Conservation (phyloP, 2,888 invertebrate species). For the Pedicia rivosa region DNA sequence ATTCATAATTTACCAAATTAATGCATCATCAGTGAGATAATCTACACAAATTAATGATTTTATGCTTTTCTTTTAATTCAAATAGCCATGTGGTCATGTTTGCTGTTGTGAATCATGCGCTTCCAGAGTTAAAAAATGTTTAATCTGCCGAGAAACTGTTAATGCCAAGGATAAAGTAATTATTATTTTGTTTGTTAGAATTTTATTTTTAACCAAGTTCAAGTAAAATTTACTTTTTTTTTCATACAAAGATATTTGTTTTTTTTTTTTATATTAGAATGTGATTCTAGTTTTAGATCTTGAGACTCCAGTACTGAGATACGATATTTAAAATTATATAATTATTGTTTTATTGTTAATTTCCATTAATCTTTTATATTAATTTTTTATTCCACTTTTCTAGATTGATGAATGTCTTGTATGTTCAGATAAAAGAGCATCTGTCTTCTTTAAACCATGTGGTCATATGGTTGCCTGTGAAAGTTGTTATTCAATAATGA, state of each 20-base stretch:
- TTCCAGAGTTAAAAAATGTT: conserved; percentile 81
- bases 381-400: too few relatives aligned
- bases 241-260: too few relatives aligned
- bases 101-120: conserved; percentile 87
- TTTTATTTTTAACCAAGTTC: conserved; percentile 21
- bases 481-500: conserved; percentile 85
- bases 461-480: conserved; percentile 65
- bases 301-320: too few relatives aligned
- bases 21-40: too few relatives aligned
- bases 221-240: too few relatives aligned
- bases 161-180: conserved; percentile 59
- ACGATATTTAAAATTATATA: too few relatives aligned
- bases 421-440: conserved; percentile 85
- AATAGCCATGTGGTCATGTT: conserved; percentile 78
- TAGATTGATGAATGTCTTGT: conserved; percentile 95
- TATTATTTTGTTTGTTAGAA: too few relatives aligned
- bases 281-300: too few relatives aligned
- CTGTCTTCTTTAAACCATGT: conserved; percentile 87
- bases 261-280: too few relatives aligned
- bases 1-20: too few relatives aligned
- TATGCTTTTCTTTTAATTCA: conserved; percentile 6
- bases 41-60: neutral
- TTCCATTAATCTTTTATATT: too few relatives aligned
- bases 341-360: too few relatives aligned
- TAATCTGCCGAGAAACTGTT: conserved; percentile 79